Conservation (phyloP, 2,797 vertebrate genomes). For the Catostomus latipinnis region DNA sequence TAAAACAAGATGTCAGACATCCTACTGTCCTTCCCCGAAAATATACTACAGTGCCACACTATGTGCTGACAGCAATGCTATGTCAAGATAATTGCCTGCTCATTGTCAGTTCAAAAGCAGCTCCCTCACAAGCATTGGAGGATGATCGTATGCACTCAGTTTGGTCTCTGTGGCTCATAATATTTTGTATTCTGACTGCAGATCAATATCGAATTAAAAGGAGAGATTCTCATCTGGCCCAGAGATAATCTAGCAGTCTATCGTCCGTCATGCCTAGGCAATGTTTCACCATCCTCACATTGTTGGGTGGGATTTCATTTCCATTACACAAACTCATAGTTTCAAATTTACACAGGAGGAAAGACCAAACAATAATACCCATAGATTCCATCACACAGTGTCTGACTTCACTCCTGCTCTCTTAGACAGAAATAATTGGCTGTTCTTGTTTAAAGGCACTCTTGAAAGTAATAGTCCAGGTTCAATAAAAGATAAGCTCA, state of each 20-base stretch:
- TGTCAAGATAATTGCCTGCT: conserved; percentile 35
- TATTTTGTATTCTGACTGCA: conserved; percentile 42
- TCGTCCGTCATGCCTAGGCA: conserved; percentile 30
- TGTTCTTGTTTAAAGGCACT: background rate
- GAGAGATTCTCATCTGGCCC: conserved; percentile 45
- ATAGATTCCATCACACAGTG: background rate
- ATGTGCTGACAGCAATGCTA: conserved; percentile 29
- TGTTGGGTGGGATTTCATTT: conserved; percentile 24
- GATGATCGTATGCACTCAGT: conserved; percentile 11
- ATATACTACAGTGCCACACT: conserved; percentile 20
- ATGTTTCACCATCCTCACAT: conserved; percentile 11
- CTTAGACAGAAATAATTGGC: background rate
- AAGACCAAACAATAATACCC: conserved; percentile 14
- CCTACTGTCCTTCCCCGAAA: conserved; percentile 28
- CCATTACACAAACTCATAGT: conserved; percentile 22
- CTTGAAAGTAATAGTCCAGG: background rate
- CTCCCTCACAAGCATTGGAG: conserved; percentile 11
- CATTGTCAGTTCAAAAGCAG: conserved; percentile 19
- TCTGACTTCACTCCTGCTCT: background rate
- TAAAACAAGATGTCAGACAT: conserved; percentile 47
- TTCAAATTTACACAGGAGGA: conserved; percentile 15
- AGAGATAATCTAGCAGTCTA: conserved; percentile 50
- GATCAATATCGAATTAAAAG: conserved; percentile 60
- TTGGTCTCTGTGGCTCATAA: conserved; percentile 6
- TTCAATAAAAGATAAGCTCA: too few species aligned